Conservation (phyloP, 2,797 vertebrate genomes). For the Chiroxiphia lanceolata region DNA sequence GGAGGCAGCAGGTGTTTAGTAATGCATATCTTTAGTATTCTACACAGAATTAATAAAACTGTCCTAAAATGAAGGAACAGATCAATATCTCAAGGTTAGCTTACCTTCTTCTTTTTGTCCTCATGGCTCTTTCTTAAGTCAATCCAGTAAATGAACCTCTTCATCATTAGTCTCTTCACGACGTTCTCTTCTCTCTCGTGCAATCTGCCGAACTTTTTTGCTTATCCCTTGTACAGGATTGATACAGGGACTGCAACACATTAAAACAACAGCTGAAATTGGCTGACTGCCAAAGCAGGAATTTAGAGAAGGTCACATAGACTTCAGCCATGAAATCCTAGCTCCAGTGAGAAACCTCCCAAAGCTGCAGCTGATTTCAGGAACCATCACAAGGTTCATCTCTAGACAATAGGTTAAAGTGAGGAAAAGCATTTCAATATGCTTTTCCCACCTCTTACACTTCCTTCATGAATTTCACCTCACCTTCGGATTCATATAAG, state of each 20-base stretch:
- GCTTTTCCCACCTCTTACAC: not conserved
- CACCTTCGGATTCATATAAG: not conserved
- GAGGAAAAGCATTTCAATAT: not conserved
- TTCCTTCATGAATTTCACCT: not conserved
- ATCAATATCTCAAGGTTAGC: not conserved
- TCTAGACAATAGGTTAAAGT: not conserved
- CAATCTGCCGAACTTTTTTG: not conserved
- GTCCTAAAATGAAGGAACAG: not conserved
- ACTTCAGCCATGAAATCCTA: not conserved
- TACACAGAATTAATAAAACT: not conserved
- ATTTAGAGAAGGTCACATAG: not conserved
- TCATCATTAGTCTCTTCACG: not conserved
- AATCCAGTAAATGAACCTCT: not conserved
- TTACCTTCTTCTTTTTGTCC: not conserved
- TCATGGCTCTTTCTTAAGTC: not conserved
- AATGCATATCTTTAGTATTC: not conserved
- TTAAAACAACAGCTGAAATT: conserved; percentile 14
- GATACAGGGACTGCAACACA: conserved; percentile 51
- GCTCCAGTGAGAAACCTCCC: not conserved
- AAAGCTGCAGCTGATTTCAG: not conserved
- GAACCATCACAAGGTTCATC: not conserved
- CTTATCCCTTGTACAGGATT: conserved; percentile 12
- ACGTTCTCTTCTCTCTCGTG: not conserved
- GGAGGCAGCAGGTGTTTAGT: not conserved
- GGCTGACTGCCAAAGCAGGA: not conserved